These are phyloP conservation scores for Dallia pectoralis DNA, from an alignment of 2,797 vertebrate species.

Conservation along the genomic window DNA sequence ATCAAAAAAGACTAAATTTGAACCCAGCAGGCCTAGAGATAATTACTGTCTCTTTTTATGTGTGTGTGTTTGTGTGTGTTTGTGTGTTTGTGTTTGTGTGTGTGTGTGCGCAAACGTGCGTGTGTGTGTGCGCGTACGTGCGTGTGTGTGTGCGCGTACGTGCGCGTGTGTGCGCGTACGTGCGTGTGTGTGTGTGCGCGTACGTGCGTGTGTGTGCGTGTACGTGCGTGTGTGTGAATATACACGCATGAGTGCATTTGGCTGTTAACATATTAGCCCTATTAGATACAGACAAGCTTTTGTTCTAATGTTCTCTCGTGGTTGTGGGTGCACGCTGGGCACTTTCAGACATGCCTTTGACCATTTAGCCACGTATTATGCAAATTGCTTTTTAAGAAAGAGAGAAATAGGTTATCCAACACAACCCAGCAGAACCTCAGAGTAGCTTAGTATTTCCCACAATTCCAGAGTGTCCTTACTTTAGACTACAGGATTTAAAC, in stretches of 20 bases:
- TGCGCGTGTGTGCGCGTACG: not conserved
- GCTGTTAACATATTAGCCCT: too few relatives aligned
- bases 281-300: not conserved
- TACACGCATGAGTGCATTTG: not conserved
- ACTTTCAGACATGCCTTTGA: conserved; percentile 15
- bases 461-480: not conserved
- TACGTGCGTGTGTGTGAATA: too few relatives aligned
- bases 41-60: conserved; percentile 12
- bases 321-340: not conserved
- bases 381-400: not conserved
- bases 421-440: conserved; percentile 4
- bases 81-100: not conserved
- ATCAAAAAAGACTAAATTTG: conserved; percentile 30
- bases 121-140: conserved; percentile 4
- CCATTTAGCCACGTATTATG: not conserved
- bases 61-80: not conserved
- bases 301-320: not conserved
- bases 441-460: not conserved
- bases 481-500: not conserved
- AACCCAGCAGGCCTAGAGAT: conserved; percentile 18
- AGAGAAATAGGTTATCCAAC: not conserved
- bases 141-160: not conserved
- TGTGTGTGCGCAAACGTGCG: not conserved
- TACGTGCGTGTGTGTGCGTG: too few relatives aligned
- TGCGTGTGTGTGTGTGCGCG: not conserved